phyloP scores from a whole-genome alignment of 2,797 vertebrate genomes.

The Peromyscus nudipes region DNA sequence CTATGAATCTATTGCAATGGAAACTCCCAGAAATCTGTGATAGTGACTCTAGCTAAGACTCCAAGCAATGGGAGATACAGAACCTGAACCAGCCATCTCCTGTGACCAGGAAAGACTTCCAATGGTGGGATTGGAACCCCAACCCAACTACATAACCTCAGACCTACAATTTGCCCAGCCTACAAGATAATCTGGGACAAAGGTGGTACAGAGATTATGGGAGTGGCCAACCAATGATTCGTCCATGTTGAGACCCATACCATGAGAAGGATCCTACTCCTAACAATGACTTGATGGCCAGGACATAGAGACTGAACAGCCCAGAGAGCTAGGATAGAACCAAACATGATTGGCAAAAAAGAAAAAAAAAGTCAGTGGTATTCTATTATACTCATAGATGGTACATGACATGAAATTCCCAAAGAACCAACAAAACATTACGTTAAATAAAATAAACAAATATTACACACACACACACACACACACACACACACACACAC shows the following conservation, averaged over 20 bases:
- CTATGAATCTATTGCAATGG: not conserved
- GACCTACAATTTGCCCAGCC: not conserved
- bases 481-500: too few species aligned
- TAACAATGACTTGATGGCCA: not conserved
- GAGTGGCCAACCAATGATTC: not conserved
- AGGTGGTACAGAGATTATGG: not conserved
- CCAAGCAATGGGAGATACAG: not conserved
- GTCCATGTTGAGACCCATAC: not conserved
- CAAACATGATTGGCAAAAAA: not conserved
- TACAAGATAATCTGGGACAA: not conserved
- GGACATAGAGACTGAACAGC: not conserved
- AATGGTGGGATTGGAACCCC: too few species aligned
- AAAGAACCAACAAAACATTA: too few species aligned
- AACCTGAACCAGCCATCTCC: not conserved
- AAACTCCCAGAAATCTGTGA: not conserved
- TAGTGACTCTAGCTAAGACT: not conserved
- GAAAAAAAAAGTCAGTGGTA: not conserved
- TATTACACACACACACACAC: too few species aligned
- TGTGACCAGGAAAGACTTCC: not conserved
- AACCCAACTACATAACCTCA: not conserved
- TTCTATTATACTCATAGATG: not conserved
- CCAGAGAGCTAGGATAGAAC: not conserved
- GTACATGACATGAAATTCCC: too few species aligned
- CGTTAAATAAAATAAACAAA: too few species aligned
- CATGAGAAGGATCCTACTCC: not conserved